Evolutionary conservation across 2,113 vertebrate genomes (phyloP).

Genomic region (Triplophysa rosa): DNA sequence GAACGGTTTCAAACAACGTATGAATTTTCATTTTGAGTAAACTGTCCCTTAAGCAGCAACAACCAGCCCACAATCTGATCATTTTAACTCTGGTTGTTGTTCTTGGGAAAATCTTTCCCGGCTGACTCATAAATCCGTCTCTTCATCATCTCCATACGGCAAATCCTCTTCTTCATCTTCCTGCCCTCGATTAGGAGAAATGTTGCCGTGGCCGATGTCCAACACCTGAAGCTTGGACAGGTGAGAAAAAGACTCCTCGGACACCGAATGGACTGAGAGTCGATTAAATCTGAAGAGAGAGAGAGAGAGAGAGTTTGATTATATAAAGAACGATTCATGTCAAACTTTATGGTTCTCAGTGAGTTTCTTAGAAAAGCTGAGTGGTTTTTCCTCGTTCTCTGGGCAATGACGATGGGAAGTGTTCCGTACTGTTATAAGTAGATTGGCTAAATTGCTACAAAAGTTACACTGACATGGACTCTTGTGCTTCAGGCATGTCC

Average conservation of each 20-base stretch:
- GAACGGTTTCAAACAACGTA: too few relatives aligned
- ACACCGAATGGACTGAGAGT: conserved; percentile 81
- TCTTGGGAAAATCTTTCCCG: background rate
- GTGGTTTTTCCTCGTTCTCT: background rate
- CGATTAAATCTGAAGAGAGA: conserved; percentile 82
- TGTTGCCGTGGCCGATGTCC: conserved; percentile 78
- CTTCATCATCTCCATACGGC: conserved; percentile 38
- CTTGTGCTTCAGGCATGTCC: conserved; percentile 1
- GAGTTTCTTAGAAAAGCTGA: background rate
- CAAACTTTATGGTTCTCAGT: background rate
- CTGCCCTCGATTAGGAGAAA: conserved; percentile 26
- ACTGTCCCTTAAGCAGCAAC: background rate
- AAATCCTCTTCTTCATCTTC: conserved; percentile 43
- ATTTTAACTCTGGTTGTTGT: conserved; percentile 2
- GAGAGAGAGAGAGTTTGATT: background rate
- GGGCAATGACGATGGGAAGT: background rate
- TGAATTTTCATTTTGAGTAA: too few relatives aligned
- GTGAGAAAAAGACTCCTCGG: conserved; percentile 83
- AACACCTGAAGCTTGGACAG: conserved; percentile 87
- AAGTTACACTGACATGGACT: background rate
- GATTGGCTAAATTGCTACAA: background rate
- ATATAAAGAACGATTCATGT: background rate
- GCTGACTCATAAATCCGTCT: background rate
- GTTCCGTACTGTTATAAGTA: background rate
- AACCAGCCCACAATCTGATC: background rate